Percentiles rank a stretch among this genome's conserved stretches.
Conservation (phyloP, 2,888 invertebrate genomes). For the Portevinia maculata region DNA sequence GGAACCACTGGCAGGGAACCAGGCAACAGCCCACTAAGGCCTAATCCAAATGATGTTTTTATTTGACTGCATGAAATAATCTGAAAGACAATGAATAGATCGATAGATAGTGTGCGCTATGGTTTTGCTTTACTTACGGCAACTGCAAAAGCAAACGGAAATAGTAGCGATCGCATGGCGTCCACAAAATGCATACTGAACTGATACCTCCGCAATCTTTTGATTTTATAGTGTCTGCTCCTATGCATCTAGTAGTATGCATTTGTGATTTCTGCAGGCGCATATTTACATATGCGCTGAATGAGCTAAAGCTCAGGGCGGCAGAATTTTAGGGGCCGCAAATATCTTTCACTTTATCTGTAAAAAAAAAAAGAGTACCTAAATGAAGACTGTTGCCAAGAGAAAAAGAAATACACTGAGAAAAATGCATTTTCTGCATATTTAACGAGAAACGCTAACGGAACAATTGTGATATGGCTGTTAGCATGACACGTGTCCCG, state of each 20-base stretch:
- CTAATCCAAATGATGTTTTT: slow-evolving; percentile 26
- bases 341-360: no score
- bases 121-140: background rate
- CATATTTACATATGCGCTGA: slow-evolving; percentile 18
- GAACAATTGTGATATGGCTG: no score
- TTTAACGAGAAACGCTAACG: no score
- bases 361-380: no score
- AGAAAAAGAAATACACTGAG: no score
- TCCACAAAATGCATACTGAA: slow-evolving; percentile 25
- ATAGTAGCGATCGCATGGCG: slow-evolving; percentile 32
- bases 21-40: slow-evolving; percentile 17
- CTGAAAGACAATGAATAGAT: slow-evolving; percentile 1
- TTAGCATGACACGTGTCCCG: no score
- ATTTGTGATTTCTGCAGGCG: background rate
- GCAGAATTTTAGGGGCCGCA: no score
- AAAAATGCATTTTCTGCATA: no score
- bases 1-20: background rate
- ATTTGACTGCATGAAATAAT: slow-evolving; percentile 10
- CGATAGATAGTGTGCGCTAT: background rate
- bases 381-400: no score
- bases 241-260: no score
- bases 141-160: background rate
- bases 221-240: no score
- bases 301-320: no score
- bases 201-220: background rate